These are phyloP conservation scores for Rhyacophila evoluta DNA, from an alignment of 2,888 invertebrate genomes.

Conservation along the genomic window DNA sequence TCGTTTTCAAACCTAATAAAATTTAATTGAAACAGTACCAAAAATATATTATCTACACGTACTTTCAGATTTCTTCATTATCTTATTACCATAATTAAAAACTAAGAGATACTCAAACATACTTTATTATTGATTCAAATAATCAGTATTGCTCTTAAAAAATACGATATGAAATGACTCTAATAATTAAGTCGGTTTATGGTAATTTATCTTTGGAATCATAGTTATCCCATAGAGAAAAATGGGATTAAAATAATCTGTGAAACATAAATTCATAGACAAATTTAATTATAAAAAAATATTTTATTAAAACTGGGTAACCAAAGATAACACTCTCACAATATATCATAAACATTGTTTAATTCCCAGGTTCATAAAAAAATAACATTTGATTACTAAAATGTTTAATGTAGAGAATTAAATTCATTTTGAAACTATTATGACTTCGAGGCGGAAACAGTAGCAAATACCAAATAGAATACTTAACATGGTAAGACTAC, in stretches of 20 bases:
- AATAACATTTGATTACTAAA: neutral
- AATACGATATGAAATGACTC: neutral
- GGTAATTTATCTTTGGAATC: slow-evolving; percentile 47
- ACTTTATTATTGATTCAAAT: neutral
- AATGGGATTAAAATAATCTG: neutral
- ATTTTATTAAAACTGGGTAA: too few species aligned
- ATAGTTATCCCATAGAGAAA: neutral
- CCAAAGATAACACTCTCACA: too few species aligned
- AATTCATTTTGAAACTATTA: neutral
- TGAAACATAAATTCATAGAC: neutral
- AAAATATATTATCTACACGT: neutral
- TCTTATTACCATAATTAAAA: neutral
- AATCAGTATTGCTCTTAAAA: neutral
- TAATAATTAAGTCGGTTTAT: slow-evolving; percentile 31
- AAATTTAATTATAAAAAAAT: neutral
- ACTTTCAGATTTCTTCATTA: neutral
- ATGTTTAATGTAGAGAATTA: neutral
- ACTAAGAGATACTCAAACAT: neutral
- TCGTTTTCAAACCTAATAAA: neutral
- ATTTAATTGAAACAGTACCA: neutral
- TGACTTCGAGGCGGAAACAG: neutral
- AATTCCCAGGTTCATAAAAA: too few species aligned
- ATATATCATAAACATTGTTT: too few species aligned
- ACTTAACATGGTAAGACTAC: too few species aligned
- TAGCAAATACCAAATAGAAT: too few species aligned